phyloP scores from a whole-genome alignment of 2,113 vertebrate species.

The Phocoena sinus region DNA sequence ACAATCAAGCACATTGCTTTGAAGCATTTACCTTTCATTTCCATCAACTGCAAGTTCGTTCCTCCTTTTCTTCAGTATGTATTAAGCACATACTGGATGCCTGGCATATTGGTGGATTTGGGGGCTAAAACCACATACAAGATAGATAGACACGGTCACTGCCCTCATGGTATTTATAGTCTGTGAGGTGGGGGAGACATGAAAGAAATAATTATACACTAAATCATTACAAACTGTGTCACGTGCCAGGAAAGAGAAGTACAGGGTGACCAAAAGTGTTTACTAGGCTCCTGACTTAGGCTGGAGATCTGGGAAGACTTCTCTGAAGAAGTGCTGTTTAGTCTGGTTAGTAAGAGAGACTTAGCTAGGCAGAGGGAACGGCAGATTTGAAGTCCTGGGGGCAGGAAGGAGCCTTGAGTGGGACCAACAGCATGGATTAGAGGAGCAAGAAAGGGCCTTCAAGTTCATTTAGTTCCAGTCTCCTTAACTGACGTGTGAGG shows the following conservation, averaged over 20 bases:
- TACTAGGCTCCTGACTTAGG: background rate
- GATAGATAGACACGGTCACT: background rate
- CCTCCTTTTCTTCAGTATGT: background rate
- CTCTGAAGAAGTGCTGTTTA: background rate
- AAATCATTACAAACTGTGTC: background rate
- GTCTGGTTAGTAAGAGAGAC: background rate
- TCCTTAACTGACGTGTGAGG: background rate
- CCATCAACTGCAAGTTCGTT: background rate
- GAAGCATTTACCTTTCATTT: background rate
- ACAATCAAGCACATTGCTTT: background rate
- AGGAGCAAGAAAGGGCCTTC: background rate
- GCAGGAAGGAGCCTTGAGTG: background rate
- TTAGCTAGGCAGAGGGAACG: background rate
- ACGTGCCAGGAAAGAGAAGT: background rate
- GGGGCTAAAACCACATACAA: background rate
- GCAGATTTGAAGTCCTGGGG: background rate
- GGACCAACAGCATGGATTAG: background rate
- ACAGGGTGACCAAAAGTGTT: background rate
- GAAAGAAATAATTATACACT: conserved; percentile 7
- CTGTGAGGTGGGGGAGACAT: background rate
- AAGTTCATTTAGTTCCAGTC: background rate
- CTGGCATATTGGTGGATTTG: background rate
- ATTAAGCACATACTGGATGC: background rate
- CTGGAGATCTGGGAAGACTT: background rate
- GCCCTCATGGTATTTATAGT: background rate